phyloP scores from a whole-genome alignment of 1,140 invertebrate species.

The Pectinophora gossypiella region DNA sequence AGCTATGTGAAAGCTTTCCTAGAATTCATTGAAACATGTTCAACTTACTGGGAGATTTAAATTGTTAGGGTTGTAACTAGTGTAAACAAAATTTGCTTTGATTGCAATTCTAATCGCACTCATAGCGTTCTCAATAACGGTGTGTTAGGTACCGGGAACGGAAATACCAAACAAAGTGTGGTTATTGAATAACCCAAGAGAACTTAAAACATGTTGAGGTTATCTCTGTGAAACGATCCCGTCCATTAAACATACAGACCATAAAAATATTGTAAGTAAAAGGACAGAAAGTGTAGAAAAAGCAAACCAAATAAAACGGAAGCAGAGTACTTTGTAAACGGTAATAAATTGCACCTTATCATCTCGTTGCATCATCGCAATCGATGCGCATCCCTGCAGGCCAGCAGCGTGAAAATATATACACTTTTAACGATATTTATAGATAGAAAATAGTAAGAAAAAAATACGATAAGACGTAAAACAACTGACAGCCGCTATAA shows the following conservation, averaged over 20 bases:
- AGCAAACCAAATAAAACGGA: constrained; percentile 14
- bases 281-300: constrained; percentile 27
- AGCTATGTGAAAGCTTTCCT: constrained; percentile 8
- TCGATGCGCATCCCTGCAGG: constrained; percentile 54
- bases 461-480: constrained; percentile 60
- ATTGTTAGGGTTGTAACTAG: no score
- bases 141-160: no score
- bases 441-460: constrained; percentile 31
- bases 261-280: constrained; percentile 12
- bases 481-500: constrained; percentile 70
- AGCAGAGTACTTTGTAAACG: constrained; percentile 20
- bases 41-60: no score
- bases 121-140: no score
- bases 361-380: constrained; percentile 69
- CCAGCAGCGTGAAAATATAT: constrained; percentile 51
- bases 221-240: neutral
- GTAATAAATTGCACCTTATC: constrained; percentile 55
- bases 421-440: constrained; percentile 37
- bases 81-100: no score
- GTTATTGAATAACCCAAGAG: no score
- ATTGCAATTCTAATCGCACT: no score
- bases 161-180: neutral
- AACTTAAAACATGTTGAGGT: neutral
- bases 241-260: neutral
- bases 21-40: neutral